Evolutionary conservation across 2,888 invertebrate genomes (phyloP).

Genomic region (Himalopsyche anomala): DNA sequence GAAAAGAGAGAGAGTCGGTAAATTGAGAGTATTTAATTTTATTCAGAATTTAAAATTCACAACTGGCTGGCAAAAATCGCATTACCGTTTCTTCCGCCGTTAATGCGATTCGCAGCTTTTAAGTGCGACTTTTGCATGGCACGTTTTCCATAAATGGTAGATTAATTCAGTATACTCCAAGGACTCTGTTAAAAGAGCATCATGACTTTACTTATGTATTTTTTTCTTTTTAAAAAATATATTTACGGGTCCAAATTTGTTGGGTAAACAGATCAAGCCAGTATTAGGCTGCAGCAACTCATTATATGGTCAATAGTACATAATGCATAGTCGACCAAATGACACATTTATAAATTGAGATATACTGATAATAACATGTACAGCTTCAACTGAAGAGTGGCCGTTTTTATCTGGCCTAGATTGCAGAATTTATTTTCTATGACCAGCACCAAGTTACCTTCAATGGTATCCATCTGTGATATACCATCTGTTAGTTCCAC

Average conservation of each 20-base stretch:
- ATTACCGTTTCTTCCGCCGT: constrained; percentile 38
- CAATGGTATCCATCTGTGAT: no score
- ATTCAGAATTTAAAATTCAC: constrained; percentile 45
- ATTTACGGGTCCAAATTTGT: not conserved
- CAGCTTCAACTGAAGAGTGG: no score
- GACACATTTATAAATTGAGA: no score
- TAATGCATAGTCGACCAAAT: no score
- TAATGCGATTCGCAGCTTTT: constrained; percentile 46
- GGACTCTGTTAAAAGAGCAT: constrained; percentile 35
- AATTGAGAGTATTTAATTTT: constrained; percentile 26
- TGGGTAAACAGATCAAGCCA: not conserved
- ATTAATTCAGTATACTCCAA: constrained; percentile 42
- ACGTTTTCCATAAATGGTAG: constrained; percentile 45
- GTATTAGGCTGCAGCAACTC: no score
- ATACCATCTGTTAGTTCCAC: no score
- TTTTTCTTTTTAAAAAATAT: not conserved
- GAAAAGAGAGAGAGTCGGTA: not conserved
- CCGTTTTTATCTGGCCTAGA: no score
- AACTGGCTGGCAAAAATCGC: constrained; percentile 46
- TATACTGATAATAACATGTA: no score
- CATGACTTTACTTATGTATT: not conserved
- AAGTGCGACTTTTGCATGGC: constrained; percentile 39
- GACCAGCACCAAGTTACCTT: no score
- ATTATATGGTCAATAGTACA: no score
- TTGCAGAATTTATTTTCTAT: no score